Base-by-base conservation (phyloP, 2,113 vertebrate species). In the Vimba vimba region DNA sequence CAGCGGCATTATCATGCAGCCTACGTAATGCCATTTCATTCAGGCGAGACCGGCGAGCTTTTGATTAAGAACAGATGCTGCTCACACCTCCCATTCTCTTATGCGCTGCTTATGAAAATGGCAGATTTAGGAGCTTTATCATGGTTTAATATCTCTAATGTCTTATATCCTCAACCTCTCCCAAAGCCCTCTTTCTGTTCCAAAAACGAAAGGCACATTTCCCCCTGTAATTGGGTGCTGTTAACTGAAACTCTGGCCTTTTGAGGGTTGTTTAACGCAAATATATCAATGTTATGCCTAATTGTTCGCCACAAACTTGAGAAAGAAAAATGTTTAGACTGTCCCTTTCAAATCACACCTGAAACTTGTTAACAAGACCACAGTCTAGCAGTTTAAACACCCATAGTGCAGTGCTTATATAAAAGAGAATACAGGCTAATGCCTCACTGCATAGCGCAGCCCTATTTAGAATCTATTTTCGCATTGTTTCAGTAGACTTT, bases 11-110 rank as follows among this genome's bases (percentile, higher is more conserved):
- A 83, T 83, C 81, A 83, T 83, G 81, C 81, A 83, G 81, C 30
- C 64, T 55, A 71, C 30, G 50, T 83, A 73, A 73, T 55, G 50
- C 13, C 21, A n/a, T 83, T 83, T 71, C 81, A 83, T 73, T 83
- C 81, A 73, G 81, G 45, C 81, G 30, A 71, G 81, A 83, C 66
- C 64, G 50, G 45, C 30, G 23, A 73, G 81, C 81, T 57, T 86
- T 73, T 86, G 85, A 86, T 75, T 80, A 80, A 74, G 78, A 81
- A 81, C 85, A 86, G 85, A 86, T 86, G 85, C 77, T 86, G 36
- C 66, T 62, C 77, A 74, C 64, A 83, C 81, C 81, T 83, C 81
- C 81, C 66, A 27, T 83, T 83, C 81, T 83, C 81, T 83, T 57
- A 83, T 83, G 21, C 23, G 27, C 81, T 30, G 81, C 81, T 71